These are phyloP conservation scores for Oreochromis tanganicae DNA, from an alignment of 2,113 vertebrate species.

Conservation along the genomic window DNA sequence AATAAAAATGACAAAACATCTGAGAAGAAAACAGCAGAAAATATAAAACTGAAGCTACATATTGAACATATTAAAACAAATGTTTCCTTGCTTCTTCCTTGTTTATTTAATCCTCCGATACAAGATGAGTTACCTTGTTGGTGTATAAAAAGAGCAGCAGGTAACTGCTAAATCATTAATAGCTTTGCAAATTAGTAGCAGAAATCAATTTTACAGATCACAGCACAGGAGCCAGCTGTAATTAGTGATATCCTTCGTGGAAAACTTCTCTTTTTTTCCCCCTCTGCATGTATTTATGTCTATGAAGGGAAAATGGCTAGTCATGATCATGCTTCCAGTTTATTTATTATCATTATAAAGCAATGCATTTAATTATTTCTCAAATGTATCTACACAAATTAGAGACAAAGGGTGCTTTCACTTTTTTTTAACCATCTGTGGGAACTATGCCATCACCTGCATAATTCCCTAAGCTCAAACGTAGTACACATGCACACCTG, in stretches of 20 bases:
- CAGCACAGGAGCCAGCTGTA: neutral
- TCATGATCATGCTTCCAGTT: neutral
- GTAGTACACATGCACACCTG: neutral
- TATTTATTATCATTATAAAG: neutral
- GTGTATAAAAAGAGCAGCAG: neutral
- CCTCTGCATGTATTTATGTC: neutral
- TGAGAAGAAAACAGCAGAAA: neutral
- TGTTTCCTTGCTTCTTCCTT: neutral
- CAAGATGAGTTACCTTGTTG: neutral
- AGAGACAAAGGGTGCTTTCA: neutral
- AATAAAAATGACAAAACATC: neutral
- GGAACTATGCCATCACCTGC: neutral
- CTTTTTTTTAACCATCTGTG: neutral
- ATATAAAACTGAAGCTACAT: neutral
- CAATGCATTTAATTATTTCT: neutral
- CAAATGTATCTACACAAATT: neutral
- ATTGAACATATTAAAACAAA: neutral
- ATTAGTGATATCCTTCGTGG: neutral
- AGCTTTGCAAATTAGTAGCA: neutral
- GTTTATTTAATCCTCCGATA: neutral
- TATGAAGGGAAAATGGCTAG: neutral
- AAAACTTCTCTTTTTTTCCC: accelerated
- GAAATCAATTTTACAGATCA: neutral
- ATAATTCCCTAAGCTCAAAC: neutral
- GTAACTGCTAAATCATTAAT: neutral